Percentiles rank a stretch among this genome's conserved stretches.
These are phyloP conservation scores for Chionis minor DNA, from an alignment of 2,113 vertebrate species.

Conservation along the genomic window DNA sequence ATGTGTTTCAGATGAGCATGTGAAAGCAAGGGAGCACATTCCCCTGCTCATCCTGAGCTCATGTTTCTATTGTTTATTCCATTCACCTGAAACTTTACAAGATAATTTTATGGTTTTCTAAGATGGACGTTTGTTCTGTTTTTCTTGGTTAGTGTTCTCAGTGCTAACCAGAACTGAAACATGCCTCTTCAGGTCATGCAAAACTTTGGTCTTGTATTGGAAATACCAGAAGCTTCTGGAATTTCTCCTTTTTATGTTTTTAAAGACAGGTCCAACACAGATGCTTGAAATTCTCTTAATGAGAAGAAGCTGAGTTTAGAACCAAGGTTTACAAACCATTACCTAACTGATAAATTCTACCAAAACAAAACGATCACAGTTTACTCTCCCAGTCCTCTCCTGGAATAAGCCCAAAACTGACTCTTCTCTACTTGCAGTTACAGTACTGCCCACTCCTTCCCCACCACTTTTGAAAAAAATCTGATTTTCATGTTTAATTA, in stretches of 20 bases:
- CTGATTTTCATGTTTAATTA: background rate
- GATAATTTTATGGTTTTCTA: background rate
- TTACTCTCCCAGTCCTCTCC: rapidly evolving
- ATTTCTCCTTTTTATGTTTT: background rate
- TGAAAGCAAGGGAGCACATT: background rate
- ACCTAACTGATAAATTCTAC: background rate
- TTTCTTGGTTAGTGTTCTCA: background rate
- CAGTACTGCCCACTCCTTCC: background rate
- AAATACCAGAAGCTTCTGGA: slow-evolving; percentile 19
- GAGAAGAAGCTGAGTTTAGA: background rate
- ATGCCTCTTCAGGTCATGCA: background rate
- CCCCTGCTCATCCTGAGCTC: background rate
- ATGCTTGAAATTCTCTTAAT: background rate
- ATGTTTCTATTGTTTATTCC: background rate
- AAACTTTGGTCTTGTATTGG: background rate
- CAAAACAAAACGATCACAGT: background rate
- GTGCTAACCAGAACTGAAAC: background rate
- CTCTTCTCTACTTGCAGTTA: background rate
- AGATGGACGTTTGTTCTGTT: background rate
- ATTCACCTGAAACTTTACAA: slow-evolving; percentile 14
- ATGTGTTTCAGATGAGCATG: slow-evolving; percentile 13
- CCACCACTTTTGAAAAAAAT: background rate
- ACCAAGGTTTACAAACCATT: background rate
- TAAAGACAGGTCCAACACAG: background rate
- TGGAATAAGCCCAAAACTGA: background rate